phyloP scores from a whole-genome alignment of 2,888 invertebrate genomes.

The Villa cingulata region DNA sequence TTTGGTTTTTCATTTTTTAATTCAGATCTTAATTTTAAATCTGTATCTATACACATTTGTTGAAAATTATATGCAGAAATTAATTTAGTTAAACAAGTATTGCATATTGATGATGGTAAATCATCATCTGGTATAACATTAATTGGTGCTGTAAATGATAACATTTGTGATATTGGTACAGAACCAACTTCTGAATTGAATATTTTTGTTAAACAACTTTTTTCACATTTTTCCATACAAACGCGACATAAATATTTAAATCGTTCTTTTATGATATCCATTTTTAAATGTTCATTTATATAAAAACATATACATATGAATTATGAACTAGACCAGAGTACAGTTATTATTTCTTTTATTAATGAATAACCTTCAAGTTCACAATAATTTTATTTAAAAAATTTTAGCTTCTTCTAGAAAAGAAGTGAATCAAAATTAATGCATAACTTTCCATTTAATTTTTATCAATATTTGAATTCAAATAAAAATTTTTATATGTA shows the following conservation, averaged over 20 bases:
- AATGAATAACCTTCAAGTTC: too few relatives aligned
- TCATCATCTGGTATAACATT: slow-evolving; percentile 10
- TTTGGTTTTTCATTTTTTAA: background rate
- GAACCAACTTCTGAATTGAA: slow-evolving; percentile 1
- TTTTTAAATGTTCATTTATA: too few relatives aligned
- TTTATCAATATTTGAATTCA: too few relatives aligned
- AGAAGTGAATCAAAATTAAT: too few relatives aligned
- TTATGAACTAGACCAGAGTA: too few relatives aligned
- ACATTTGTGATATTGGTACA: slow-evolving; percentile 1
- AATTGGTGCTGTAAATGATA: background rate
- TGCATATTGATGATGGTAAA: slow-evolving; percentile 13
- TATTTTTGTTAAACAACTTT: background rate
- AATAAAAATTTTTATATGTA: too few relatives aligned
- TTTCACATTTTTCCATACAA: background rate
- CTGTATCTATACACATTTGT: slow-evolving; percentile 13
- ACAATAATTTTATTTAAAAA: too few relatives aligned
- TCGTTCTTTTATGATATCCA: background rate
- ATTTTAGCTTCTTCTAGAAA: too few relatives aligned
- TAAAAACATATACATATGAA: too few relatives aligned
- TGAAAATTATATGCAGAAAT: slow-evolving; percentile 14
- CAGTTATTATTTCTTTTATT: too few relatives aligned
- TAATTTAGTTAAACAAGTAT: slow-evolving; percentile 10
- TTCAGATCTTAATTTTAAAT: background rate
- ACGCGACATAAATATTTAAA: background rate
- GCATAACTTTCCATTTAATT: too few relatives aligned